phyloP scores from a whole-genome alignment of 2,888 invertebrate species.

The Metopia argyrocephala region DNA sequence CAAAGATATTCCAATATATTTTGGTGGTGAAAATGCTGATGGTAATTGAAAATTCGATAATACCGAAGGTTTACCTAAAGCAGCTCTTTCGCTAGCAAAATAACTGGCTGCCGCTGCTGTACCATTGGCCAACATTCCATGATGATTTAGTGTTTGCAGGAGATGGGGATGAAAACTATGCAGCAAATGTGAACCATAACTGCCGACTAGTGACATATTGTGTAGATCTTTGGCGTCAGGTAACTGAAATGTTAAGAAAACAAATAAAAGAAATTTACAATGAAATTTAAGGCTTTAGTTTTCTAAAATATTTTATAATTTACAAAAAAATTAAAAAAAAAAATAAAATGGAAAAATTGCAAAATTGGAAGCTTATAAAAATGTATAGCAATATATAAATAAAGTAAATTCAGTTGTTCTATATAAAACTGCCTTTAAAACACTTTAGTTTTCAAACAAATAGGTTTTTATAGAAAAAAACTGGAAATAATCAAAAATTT shows the following conservation, averaged over 20 bases:
- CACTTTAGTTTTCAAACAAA: no score
- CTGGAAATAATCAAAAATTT: no score
- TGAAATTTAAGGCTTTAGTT: no score
- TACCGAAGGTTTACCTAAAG: constrained; percentile 80
- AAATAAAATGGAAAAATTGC: no score
- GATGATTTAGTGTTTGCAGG: constrained; percentile 83
- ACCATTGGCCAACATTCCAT: constrained; percentile 80
- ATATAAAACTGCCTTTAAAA: no score
- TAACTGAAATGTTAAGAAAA: constrained; percentile 70
- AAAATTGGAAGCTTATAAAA: no score
- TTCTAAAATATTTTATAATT: no score
- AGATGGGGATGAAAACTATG: constrained; percentile 87
- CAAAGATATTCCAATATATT: constrained; percentile 80
- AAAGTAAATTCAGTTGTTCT: no score
- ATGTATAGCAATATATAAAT: no score
- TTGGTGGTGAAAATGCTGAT: constrained; percentile 86
- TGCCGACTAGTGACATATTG: constrained; percentile 82
- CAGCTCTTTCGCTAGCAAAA: constrained; percentile 78
- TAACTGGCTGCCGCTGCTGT: constrained; percentile 74
- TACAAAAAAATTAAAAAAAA: no score
- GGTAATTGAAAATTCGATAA: constrained; percentile 84
- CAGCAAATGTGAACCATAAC: constrained; percentile 85
- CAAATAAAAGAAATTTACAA: no score
- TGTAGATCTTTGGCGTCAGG: constrained; percentile 83
- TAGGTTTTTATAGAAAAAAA: no score